phyloP scores from a whole-genome alignment of 2,888 invertebrate genomes.

The Octonoba sinensis region DNA sequence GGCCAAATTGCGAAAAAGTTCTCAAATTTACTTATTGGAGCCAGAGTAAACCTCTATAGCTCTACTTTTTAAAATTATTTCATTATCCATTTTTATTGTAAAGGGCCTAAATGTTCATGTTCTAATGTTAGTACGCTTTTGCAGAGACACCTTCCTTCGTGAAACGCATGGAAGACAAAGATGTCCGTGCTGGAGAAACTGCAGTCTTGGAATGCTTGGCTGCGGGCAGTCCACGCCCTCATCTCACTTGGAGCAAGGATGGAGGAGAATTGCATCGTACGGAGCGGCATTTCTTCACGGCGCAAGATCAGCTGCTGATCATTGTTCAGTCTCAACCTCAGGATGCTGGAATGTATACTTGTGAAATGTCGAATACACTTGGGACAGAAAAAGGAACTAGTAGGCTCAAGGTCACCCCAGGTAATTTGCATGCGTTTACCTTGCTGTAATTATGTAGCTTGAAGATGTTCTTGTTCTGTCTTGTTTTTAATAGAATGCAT shows the following conservation, averaged over 20 bases:
- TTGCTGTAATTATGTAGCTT: not conserved
- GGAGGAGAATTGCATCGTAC: slow-evolving; percentile 80
- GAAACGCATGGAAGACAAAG: slow-evolving; percentile 87
- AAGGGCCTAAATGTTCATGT: no score
- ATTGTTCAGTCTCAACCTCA: slow-evolving; percentile 83
- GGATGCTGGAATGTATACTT: slow-evolving; percentile 90
- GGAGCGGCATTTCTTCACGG: slow-evolving; percentile 87
- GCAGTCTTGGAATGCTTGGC: slow-evolving; percentile 91
- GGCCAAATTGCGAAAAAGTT: no score
- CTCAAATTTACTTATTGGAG: no score
- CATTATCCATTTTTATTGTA: no score
- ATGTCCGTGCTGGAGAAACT: slow-evolving; percentile 84
- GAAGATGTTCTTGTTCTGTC: no score
- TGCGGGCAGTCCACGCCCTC: slow-evolving; percentile 86
- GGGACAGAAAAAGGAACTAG: slow-evolving; percentile 83
- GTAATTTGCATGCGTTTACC: not conserved
- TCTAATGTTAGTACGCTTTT: slow-evolving; percentile 18
- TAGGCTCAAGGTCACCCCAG: slow-evolving; percentile 80
- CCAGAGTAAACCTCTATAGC: no score
- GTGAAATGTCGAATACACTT: slow-evolving; percentile 88
- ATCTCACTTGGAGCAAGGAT: slow-evolving; percentile 88
- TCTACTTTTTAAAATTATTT: no score
- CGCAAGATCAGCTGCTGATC: slow-evolving; percentile 87
- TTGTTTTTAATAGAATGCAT: not conserved
- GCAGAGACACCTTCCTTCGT: slow-evolving; percentile 88